Conservation (phyloP, 2,113 vertebrate genomes). For the Rhegmatorhina hoffmannsi region DNA sequence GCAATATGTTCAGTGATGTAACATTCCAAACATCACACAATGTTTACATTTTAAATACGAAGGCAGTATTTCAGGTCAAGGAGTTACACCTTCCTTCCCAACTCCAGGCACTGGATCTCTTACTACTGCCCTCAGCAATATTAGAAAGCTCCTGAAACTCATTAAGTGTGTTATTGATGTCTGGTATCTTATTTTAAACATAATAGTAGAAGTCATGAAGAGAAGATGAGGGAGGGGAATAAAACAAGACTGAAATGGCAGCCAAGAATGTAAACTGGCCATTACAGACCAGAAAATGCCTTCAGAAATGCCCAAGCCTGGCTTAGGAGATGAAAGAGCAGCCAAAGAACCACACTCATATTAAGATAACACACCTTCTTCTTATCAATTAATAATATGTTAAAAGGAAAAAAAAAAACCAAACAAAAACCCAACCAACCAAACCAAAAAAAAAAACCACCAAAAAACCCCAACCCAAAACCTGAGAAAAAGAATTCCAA, state of each 20-base stretch:
- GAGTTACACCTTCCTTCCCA: background rate
- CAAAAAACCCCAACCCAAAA: background rate
- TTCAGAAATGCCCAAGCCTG: background rate
- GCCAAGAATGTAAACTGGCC: background rate
- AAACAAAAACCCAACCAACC: background rate
- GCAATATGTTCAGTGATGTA: background rate
- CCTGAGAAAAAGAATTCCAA: background rate
- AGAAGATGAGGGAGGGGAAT: background rate
- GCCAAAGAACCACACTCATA: background rate
- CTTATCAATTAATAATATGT: background rate
- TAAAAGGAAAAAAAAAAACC: background rate
- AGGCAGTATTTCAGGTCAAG: background rate
- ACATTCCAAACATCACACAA: background rate
- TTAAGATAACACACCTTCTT: background rate
- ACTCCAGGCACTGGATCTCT: background rate
- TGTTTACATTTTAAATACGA: background rate
- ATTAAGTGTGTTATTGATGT: background rate
- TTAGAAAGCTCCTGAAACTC: background rate
- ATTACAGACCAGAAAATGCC: background rate
- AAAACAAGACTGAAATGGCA: background rate
- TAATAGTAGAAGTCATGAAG: fast-evolving
- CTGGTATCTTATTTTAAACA: background rate
- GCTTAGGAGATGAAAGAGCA: background rate
- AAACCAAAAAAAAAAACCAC: background rate
- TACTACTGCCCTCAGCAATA: background rate